Base-by-base conservation (phyloP, 2,888 invertebrate genomes). In the Anagyrus pseudococci region DNA sequence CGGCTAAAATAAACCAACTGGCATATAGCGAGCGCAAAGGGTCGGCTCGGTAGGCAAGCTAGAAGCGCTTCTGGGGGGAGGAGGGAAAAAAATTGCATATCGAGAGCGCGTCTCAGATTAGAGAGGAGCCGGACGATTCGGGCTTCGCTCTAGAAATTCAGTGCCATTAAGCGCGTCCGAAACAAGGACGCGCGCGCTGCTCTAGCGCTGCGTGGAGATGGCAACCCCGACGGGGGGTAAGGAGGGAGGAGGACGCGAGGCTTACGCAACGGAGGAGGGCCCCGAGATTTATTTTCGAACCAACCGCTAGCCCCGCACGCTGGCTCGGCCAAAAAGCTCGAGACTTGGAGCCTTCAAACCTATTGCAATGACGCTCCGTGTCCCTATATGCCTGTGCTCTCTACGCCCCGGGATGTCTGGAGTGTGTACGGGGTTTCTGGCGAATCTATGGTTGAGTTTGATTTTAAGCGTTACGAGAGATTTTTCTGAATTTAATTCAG, bases 121-220 rank as follows among this genome's bases (percentile, higher is more conserved):
- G 52, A 61, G 53, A 33, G 22, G 55, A 22, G 55, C 17, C 33
- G 33, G 15, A 49, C 56, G 37, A 49, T 58, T 60, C 40, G 62
- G 49, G 58, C 55, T 66, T 59, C 22, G 68, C 69, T 70, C 69
- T 70, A 69, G 65, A 71, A 70, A 69, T 69, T 67, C 64, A 69
- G 68, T 69, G 66, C 66, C 69, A 69, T 67, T 61, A 67, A 66
- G 67, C 64, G 57, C 63, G 49, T 33, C 26, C 49, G 44, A 64
- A 66, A 70, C 69, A 69, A 69, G 69, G 69, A 68, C 69, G 62
- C 64, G 56, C 40, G 33, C 23, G 29, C n/a, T n/a, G n/a, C n/a
- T n/a, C n/a, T n/a, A n/a, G n/a, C n/a, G n/a, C n/a, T n/a, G n/a
- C n/a, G n/a, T n/a, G n/a, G n/a, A n/a, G n/a, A n/a, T n/a, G n/a